phyloP scores from a whole-genome alignment of 2,888 invertebrate genomes.

The Patella ulyssiponensis region DNA sequence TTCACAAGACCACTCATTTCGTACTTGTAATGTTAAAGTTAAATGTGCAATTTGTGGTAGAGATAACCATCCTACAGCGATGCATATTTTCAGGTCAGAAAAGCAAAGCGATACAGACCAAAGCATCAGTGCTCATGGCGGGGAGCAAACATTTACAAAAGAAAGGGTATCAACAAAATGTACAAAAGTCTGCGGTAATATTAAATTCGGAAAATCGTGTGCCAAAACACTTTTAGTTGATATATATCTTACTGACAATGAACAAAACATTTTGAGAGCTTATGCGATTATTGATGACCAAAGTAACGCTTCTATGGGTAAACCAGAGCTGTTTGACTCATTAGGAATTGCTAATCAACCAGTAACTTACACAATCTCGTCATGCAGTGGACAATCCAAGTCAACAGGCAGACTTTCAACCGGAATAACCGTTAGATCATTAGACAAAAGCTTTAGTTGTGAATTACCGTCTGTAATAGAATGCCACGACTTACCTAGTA shows the following conservation, averaged over 20 bases:
- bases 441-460: conserved; percentile 7
- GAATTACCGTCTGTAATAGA: conserved; percentile 22
- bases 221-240: conserved; percentile 23
- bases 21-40: conserved; percentile 14
- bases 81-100: no score
- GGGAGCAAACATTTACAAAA: conserved; percentile 12
- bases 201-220: conserved; percentile 24
- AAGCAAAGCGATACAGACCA: not conserved
- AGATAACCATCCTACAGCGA: no score
- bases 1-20: conserved; percentile 22
- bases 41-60: no score
- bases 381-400: conserved; percentile 17
- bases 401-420: conserved; percentile 19
- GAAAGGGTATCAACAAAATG: not conserved
- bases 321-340: conserved; percentile 20
- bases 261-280: not conserved
- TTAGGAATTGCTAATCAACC: not conserved
- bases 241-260: conserved; percentile 6
- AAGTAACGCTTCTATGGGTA: conserved; percentile 24
- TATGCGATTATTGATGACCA: conserved; percentile 33
- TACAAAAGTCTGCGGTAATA: no score
- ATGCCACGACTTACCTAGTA: conserved; percentile 26
- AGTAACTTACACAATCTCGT: conserved; percentile 16
- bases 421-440: conserved; percentile 8
- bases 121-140: not conserved